Base-by-base conservation (phyloP, 2,888 invertebrate species). In the Axea sp. region DNA sequence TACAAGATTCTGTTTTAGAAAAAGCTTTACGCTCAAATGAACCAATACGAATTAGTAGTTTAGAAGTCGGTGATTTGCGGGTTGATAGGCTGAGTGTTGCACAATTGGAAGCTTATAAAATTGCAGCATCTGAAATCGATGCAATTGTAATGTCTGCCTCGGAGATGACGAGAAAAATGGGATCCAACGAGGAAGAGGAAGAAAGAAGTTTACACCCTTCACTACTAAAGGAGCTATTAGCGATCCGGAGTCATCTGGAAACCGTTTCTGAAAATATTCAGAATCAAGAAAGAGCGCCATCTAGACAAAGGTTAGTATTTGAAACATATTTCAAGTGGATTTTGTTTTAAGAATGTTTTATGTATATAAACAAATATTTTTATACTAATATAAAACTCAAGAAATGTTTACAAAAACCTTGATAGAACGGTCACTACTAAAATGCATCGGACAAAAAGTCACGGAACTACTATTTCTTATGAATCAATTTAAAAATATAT, bases 81-180 rank as follows among this genome's bases (percentile, higher is more conserved):
- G 95, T 96, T 0, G 94, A 95, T 59, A 90, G 93, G 45, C 85
- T 96, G 11, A 93, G 92, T 75, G 95, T 95, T 0, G 92, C 93
- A 62, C 94, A 94, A 80, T 87, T 95, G 31, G 92, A 94, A 84
- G 95, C 95, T 0, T 92, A 92, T 57, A 94, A 93, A 84, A 93
- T 95, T 72, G 89, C 93, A 45, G 95, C 95, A 0, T 94, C 95
- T 0, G 94, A 95, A 85, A 91, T 95, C 69, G 95, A 95, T 81
- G 93, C 94, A 3, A 90, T 91, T 78, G 91, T 92, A 24, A 90
- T 95, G 75, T 92, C 91, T 74, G 92, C 94, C 0, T 90, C 92
- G 45, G 94, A 95, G 82, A 88, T 95, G 69, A 92, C 93, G 3
- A 92, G 91, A 82, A 90, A 93, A 0, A 91, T 91, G 78, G 93